Evolutionary conservation across 37 sponge, comb jelly and placozoan genomes (phyloP), one percentile per base, ranked within the genome.

Genomic region (Cliona cf. orientalis): DNA sequence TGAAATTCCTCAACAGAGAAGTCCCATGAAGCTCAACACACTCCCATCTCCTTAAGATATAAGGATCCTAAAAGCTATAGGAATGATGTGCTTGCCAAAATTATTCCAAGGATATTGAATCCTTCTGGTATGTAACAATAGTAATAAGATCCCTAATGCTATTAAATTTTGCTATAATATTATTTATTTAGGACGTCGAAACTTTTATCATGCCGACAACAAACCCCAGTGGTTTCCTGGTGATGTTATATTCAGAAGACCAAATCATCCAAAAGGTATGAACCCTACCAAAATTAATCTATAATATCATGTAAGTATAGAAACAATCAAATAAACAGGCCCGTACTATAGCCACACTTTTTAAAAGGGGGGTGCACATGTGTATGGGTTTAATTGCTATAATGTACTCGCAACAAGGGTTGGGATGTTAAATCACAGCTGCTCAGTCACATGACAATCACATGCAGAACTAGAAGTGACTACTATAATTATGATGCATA

Each of bases 191-290:
- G 68, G 11, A 67, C 32, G 31, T 7, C 32, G 68, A 67, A 67
- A 67, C 68, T 9, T 31, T 19, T 67, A 31, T 21, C 17, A 36
- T 67, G 68, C 32, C 19, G 39, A 4, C 11, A 67, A 67, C 19
- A 37, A 40, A 37, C 68, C 68, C 14, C 9, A 28, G 39, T 67
- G 68, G 68, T 67, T 67, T 67, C 68, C 68, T 7, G 31, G 21
- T 34, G 31, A 34, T 7, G 68, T 67, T 19, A 67, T 17, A 7
- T 67, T 67, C 4, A 23, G 68, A 31, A 29, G 68, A 67, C 68
- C 68, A 67, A 67, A 67, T 67, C 68, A 67, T 19, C 68, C 68
- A 7, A 67, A 67, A 67, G 21, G 68, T 67, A 33, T 31, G 36
- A 35, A 67, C 9, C 14, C 14, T n/a, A n/a, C n/a, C 6, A 5